Base-by-base conservation (phyloP, 2,888 invertebrate genomes). In the Ischnura elegans region DNA sequence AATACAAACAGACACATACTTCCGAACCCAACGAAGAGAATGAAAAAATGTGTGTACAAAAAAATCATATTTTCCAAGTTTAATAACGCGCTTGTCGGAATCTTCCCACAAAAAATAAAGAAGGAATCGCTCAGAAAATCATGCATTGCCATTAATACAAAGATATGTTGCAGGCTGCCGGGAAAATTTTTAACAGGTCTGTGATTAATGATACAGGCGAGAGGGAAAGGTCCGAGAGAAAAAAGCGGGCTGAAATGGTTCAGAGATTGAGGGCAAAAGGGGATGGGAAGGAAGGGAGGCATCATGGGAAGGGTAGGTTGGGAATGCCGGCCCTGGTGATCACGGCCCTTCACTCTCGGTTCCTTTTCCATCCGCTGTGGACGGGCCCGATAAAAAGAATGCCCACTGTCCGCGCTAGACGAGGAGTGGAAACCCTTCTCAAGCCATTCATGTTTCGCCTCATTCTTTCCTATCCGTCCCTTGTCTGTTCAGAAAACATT, bases 181-280 rank as follows among this genome's bases (percentile, higher is more conserved):
- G 76, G 10, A 76, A 76, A 61, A 36, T n/a, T 36, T 76, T 76
- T 76, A 76, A 76, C 76, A 76, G 76, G 36, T 10, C 10, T 13
- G 76, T 76, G 29, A 76, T 76, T 76, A 76, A 76, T 76, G 76
- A 76, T 76, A 16, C 61, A 25, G 76, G 29, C 76, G 36, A 76
- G 36, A 29, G 36, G 76, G 36, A 36, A 76, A 76, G 76, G 36
- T 10, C 21, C 25, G 36, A 36, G 76, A 76, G 16, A 76, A 76
- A 76, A n/a, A n/a, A n/a, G 61, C 25, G 13, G 25, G 61, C 21
- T n/a, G 25, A 61, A 61, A 61, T 61, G 61, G 61, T 19, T 25
- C 25, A 25, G 61, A 61, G 61, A 21, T 21, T 19, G 76, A 19
- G 51, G 13, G 51, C 51, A 51, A 51, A 76, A 25, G 10, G 76